Conservation (phyloP, 2,113 vertebrate genomes). For the Danionella cerebrum region DNA sequence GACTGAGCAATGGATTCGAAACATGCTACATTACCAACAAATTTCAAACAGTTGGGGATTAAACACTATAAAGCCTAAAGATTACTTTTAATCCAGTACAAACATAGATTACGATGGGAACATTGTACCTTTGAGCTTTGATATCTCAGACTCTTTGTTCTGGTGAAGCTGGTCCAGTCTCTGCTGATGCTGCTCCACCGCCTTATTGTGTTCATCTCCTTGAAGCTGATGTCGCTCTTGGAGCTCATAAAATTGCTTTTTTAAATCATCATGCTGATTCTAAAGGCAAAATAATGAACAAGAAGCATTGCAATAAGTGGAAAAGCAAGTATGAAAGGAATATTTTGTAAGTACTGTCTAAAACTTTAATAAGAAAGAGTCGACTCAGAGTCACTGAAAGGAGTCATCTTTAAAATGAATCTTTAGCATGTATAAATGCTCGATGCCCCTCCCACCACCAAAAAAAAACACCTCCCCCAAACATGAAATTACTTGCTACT, state of each 20-base stretch:
- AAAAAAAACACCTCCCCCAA: too few species aligned
- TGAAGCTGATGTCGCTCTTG: slow-evolving; percentile 81
- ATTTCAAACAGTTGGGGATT: too few species aligned
- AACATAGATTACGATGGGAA: not conserved
- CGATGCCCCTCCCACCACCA: too few species aligned
- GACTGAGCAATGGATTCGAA: too few species aligned
- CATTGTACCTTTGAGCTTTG: slow-evolving; percentile 82
- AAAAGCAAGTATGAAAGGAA: not conserved
- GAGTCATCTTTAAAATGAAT: too few species aligned
- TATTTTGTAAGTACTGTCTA: not conserved
- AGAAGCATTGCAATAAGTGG: not conserved
- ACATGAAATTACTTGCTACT: too few species aligned
- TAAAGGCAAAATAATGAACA: slow-evolving; percentile 41
- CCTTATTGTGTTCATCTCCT: slow-evolving; percentile 76
- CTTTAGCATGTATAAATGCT: too few species aligned
- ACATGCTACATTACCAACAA: too few species aligned
- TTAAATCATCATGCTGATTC: slow-evolving; percentile 93
- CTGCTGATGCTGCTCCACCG: slow-evolving; percentile 79
- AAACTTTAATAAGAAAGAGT: too few species aligned
- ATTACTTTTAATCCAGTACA: too few species aligned
- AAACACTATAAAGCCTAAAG: too few species aligned
- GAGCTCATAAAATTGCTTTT: slow-evolving; percentile 83
- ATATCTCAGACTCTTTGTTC: slow-evolving; percentile 77
- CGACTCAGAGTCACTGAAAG: too few species aligned
- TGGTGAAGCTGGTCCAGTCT: slow-evolving; percentile 78